These are phyloP conservation scores for Laupala kohalensis DNA, from an alignment of 1,140 invertebrate genomes.

Conservation along the genomic window DNA sequence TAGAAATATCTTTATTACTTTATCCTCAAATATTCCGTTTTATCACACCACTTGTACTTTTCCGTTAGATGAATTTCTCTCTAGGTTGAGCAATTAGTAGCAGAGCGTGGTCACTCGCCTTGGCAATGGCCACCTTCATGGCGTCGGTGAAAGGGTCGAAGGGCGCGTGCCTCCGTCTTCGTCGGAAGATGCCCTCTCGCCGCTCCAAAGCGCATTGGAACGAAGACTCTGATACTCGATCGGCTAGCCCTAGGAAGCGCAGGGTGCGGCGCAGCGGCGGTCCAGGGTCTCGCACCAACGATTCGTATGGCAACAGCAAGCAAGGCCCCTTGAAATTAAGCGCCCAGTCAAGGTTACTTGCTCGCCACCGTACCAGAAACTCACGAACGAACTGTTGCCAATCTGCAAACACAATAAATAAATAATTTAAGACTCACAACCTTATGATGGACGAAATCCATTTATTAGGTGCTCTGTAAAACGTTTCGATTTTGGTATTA, in stretches of 20 bases:
- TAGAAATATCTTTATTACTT: too few relatives aligned
- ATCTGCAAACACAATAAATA: constrained; percentile 38
- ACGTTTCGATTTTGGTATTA: too few relatives aligned
- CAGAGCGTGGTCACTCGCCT: too few relatives aligned
- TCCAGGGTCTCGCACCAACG: constrained; percentile 46
- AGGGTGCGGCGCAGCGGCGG: constrained; percentile 40
- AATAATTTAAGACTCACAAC: too few relatives aligned
- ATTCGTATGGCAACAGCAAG: constrained; percentile 56
- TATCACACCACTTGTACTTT: too few relatives aligned
- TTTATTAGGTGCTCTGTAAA: too few relatives aligned
- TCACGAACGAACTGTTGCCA: constrained; percentile 55
- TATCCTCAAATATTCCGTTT: too few relatives aligned
- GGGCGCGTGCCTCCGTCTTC: background rate
- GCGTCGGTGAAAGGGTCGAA: background rate
- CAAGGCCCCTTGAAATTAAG: constrained; percentile 50
- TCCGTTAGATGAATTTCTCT: too few relatives aligned
- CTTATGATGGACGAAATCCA: too few relatives aligned
- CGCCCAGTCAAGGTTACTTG: constrained; percentile 53
- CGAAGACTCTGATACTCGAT: constrained; percentile 26
- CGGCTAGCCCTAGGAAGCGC: constrained; percentile 43
- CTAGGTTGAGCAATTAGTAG: too few relatives aligned
- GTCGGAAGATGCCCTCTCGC: constrained; percentile 23
- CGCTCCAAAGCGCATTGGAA: constrained; percentile 14
- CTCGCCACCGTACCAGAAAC: constrained; percentile 52
- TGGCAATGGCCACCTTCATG: background rate